Evolutionary conservation across 1,140 invertebrate species (phyloP), one percentile per base, ranked within the genome.

Genomic region (Danaus plexippus): DNA sequence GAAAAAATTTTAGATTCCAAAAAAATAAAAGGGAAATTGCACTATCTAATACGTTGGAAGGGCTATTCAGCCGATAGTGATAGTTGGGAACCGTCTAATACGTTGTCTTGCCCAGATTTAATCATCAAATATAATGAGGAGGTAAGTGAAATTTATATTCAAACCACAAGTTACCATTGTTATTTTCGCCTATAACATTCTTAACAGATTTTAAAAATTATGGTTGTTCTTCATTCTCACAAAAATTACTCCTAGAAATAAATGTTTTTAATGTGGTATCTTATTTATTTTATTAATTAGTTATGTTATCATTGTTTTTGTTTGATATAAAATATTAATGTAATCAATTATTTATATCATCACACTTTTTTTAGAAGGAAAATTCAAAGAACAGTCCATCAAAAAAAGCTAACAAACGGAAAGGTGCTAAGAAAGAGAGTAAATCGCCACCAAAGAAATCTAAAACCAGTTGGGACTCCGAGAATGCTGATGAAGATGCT

Each of bases 31-130:
- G 92, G 92, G 0, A 89, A 91, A 43, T 83, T 90, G 2, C 89
- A 93, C 69, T 96, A 94, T 74, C 86, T 93, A 12, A 93, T 96
- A 1, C 87, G 94, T 60, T 96, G 95, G 95, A 94, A 94, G 68
- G 94, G 94, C 0, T 96, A 94, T 73, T 88, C 88, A 43, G 88
- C 90, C 42, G 89, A 90, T 52, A 89, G 89, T 56, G 94, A 96
- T 72, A 94, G 93, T 0, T 96, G 94, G 94, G 94, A 95, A 73
- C 90, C 92, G 1, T 92, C 94, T 67, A 90, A 91, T 40, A 93
- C 94, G 52, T 73, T 96, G 0, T 91, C 90, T 50, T 94, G 93
- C 72, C 84, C 89, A 2, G 88, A 91, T 11, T 71, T 94, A 12
- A 92, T 95, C 10, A 87, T 89, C 18, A 91, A 92, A 61, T 95